Evolutionary conservation across 2,888 invertebrate species (phyloP), one percentile per base, ranked within the genome.

Genomic region (Leucophora obtusa): DNA sequence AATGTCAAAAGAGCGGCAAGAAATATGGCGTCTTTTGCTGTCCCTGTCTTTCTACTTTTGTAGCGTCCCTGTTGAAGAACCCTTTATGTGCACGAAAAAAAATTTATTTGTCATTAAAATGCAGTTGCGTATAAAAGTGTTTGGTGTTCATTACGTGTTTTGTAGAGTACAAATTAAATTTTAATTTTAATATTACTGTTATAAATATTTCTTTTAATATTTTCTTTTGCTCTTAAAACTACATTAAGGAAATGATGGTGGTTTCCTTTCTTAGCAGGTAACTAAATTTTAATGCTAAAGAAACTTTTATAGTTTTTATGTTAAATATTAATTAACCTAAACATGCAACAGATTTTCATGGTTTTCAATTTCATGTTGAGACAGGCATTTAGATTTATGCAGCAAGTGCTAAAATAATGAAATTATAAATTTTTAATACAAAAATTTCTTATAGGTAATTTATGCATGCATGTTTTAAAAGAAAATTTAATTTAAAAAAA

Each of bases 121-220:
- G 4, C 7, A 28, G 28, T 28, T 4, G 28, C 15, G 15, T 38
- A 7, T 21, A 54, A 63, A 54, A 18, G 24, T 28, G 24, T 33
- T n/a, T 33, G 56, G 50, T 65, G 63, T 72, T 72, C 58, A 58
- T 72, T 56, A 54, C 71, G 62, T 71, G 71, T 33, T 47, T 69
- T 51, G 47, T 35, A 33, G 63, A 35, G 51, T 51, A 33, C 33
- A 35, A 51, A 63, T 63, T 62, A 47, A 50, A 63, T 33, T 51
- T 63, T 63, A 63, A 63, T 63, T 63, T 63, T 63, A 35, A 35
- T 51, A 9, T 51, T 63, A 1, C 18, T 60, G 11, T 17, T 51
- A 17, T 63, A 33, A 33, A 7, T 47, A n/a, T 38, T 38, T 43
- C 43, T 50, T 17, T 50, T 51, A 33, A 51, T 14, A 33, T 18